A percentile compares a stretch with the other conserved stretches of the same genome.
These are phyloP conservation scores for Channa argus DNA, from an alignment of 2,113 vertebrate genomes.

Conservation along the genomic window DNA sequence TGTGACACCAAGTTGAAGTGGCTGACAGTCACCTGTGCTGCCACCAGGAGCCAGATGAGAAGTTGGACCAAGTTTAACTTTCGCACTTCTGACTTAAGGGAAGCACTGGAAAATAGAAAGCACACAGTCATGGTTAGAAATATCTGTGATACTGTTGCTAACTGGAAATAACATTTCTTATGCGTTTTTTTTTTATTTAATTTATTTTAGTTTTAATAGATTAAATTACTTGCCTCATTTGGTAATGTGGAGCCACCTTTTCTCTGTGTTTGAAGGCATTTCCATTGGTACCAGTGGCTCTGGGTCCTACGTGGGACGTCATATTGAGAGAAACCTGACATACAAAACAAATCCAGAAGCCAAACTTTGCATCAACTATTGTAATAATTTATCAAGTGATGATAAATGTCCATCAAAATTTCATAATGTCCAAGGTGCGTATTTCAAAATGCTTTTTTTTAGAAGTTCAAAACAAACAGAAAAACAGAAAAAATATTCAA, in stretches of 20 bases:
- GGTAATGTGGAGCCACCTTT: conserved; percentile 88
- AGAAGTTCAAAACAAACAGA: background rate
- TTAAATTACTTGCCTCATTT: conserved; percentile 88
- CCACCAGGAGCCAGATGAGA: conserved; percentile 90
- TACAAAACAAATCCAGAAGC: background rate
- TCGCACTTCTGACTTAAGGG: conserved; percentile 93
- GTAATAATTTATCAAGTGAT: no score
- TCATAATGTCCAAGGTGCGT: no score
- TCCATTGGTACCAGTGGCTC: conserved; percentile 87
- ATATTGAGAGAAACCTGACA: conserved; percentile 76
- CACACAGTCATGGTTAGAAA: background rate
- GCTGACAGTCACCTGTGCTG: conserved; percentile 89
- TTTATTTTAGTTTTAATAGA: background rate
- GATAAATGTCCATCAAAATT: no score
- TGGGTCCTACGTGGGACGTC: conserved; percentile 90
- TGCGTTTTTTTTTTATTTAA: background rate
- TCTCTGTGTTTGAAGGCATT: conserved; percentile 90
- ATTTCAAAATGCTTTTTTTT: no score
- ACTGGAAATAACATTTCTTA: background rate
- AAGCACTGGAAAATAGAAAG: conserved; percentile 81
- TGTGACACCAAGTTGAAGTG: conserved; percentile 90
- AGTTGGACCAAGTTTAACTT: conserved; percentile 93
- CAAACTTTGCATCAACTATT: no score
- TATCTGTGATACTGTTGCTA: background rate
- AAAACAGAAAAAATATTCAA: no score